Percentiles rank a stretch among this genome's conserved stretches.
Evolutionary conservation across 2,113 vertebrate genomes (phyloP).

Genomic region (Gymnogyps californianus): DNA sequence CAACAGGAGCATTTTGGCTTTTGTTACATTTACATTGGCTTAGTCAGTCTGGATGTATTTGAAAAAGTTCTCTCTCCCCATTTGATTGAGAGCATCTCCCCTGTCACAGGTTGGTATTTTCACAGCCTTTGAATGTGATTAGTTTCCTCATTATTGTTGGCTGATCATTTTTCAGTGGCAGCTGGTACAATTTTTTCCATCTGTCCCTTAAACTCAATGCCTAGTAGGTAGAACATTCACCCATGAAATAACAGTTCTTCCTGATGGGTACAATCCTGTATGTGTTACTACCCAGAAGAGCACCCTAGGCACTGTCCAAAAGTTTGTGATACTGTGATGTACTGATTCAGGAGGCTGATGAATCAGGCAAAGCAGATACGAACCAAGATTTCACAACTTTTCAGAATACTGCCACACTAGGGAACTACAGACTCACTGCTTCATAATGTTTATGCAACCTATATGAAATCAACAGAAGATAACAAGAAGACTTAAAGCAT

Average conservation of each 20-base stretch:
- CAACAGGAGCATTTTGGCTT: not conserved
- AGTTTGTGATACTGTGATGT: not conserved
- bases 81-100: not conserved
- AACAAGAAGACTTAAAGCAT: not conserved
- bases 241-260: not conserved
- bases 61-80: not conserved
- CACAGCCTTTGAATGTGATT: not conserved
- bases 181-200: not conserved
- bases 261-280: not conserved
- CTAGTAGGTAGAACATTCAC: not conserved
- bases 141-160: not conserved
- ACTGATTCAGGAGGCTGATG: not conserved
- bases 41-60: not conserved
- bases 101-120: not conserved
- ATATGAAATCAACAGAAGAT: not conserved
- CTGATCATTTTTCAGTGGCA: not conserved
- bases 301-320: not conserved
- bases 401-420: not conserved
- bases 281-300: not conserved
- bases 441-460: not conserved
- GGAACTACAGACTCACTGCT: not conserved
- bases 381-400: not conserved
- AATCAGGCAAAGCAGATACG: not conserved
- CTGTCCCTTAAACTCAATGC: not conserved
- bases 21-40: not conserved